Conservation (phyloP, 2,797 vertebrate genomes). For the Pygocentrus nattereri region DNA sequence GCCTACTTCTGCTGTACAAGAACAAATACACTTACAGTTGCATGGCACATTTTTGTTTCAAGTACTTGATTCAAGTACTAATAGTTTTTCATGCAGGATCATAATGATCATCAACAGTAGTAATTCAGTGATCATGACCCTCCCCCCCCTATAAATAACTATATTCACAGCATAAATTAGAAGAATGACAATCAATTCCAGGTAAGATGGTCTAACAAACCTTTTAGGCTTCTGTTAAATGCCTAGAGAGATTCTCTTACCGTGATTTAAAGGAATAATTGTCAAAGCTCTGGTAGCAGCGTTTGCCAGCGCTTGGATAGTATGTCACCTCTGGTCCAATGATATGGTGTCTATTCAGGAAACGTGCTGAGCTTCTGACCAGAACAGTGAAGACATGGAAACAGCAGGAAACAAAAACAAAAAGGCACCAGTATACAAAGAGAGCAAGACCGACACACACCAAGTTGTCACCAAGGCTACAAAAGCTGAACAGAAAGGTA, state of each 20-base stretch:
- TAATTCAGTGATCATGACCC: not conserved
- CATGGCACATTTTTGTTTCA: too few relatives aligned
- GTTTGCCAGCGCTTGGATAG: constrained; percentile 81
- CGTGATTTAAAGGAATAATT: constrained; percentile 86
- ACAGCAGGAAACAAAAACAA: constrained; percentile 8
- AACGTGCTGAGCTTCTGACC: constrained; percentile 79
- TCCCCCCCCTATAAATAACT: not conserved
- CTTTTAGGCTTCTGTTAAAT: not conserved
- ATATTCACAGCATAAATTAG: too few relatives aligned
- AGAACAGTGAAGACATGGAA: constrained; percentile 46
- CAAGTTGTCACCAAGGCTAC: not conserved
- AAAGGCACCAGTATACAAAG: not conserved
- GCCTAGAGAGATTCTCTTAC: constrained; percentile 65
- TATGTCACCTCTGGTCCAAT: constrained; percentile 84
- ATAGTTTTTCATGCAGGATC: not conserved
- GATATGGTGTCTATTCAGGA: constrained; percentile 83
- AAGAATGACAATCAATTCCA: not conserved
- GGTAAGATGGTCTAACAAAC: not conserved
- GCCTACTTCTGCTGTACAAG: constrained; percentile 77
- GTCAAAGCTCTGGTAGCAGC: constrained; percentile 87
- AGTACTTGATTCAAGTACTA: too few relatives aligned
- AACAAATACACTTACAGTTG: constrained; percentile 9
- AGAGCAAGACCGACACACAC: not conserved
- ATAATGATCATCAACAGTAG: not conserved
- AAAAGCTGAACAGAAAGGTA: not conserved